phyloP scores from a whole-genome alignment of 1,140 invertebrate species.

The Dendrolimus kikuchii region DNA sequence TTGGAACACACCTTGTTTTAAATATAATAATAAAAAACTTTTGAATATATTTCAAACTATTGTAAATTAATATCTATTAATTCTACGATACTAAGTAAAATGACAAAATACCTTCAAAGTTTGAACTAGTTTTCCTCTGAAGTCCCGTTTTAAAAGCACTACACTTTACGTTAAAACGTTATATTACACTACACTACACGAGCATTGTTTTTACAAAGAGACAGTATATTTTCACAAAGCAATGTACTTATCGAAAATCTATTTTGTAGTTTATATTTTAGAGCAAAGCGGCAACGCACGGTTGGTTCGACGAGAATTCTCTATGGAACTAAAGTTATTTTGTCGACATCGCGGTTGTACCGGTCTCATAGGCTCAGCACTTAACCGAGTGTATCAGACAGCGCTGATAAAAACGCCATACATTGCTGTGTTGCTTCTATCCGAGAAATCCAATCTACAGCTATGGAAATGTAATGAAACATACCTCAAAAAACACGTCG shows the following conservation, averaged over 20 bases:
- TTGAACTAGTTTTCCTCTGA: neutral
- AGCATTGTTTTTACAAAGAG: neutral
- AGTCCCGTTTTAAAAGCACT: neutral
- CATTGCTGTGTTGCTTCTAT: conserved; percentile 19
- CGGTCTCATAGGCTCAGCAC: conserved; percentile 9
- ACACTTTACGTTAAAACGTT: neutral
- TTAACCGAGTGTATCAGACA: conserved; percentile 7
- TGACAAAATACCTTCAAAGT: conserved; percentile 1
- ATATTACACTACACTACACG: neutral
- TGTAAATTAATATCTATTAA: no score
- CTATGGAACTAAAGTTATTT: conserved; percentile 42
- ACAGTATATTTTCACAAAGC: neutral
- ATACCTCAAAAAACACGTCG: conserved; percentile 1
- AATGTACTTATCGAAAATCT: conserved; percentile 3
- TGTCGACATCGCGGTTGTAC: conserved; percentile 24
- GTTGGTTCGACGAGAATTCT: conserved; percentile 24
- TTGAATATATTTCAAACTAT: no score
- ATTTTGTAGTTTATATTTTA: neutral
- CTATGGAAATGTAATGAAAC: conserved; percentile 10
- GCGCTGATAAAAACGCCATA: conserved; percentile 8
- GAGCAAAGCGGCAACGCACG: conserved; percentile 13
- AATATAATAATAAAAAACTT: no score
- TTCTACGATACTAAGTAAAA: no score
- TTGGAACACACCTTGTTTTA: no score
- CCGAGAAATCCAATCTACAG: neutral